These are phyloP conservation scores for Hydrotaea diabolus DNA, from an alignment of 2,888 invertebrate species.

Conservation along the genomic window DNA sequence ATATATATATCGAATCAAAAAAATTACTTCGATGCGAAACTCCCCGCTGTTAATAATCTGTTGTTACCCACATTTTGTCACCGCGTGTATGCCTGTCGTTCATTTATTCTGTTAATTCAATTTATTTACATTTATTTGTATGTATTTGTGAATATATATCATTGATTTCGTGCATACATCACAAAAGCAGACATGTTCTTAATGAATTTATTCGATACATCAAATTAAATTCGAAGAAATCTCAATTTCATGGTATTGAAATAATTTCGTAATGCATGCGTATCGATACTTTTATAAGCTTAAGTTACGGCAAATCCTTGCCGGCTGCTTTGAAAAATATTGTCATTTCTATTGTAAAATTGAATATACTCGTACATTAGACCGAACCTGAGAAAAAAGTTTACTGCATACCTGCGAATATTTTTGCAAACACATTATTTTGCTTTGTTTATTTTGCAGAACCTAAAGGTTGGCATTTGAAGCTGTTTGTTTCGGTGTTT, in stretches of 20 bases:
- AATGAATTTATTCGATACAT: slow-evolving; percentile 3
- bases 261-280: neutral
- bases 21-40: too few species aligned
- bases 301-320: neutral
- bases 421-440: too few species aligned
- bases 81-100: neutral
- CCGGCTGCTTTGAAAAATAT: neutral
- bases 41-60: too few species aligned
- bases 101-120: neutral
- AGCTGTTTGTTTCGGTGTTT: too few species aligned
- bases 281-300: neutral
- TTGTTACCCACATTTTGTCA: neutral
- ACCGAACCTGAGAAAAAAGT: too few species aligned
- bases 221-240: neutral
- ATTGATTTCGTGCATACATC: slow-evolving; percentile 4
- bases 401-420: too few species aligned
- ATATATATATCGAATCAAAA: too few species aligned
- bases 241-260: neutral
- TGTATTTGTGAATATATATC: neutral
- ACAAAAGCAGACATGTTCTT: neutral
- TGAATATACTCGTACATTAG: too few species aligned
- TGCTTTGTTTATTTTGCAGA: too few species aligned
- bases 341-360: neutral
- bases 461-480: too few species aligned
- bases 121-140: neutral